Base-by-base conservation (phyloP, 1,140 invertebrate species). In the Psix sp. region DNA sequence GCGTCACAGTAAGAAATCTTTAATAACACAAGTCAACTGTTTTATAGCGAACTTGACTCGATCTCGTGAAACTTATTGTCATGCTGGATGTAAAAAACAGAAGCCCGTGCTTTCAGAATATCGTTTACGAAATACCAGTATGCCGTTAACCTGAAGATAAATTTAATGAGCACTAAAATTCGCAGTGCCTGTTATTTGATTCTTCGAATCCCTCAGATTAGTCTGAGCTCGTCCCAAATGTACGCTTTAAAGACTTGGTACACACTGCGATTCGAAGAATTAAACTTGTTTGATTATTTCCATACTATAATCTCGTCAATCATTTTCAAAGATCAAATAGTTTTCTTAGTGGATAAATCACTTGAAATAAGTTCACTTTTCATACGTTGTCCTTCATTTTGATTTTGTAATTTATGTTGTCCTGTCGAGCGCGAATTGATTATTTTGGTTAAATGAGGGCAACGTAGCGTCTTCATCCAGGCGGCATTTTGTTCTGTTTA, bases 401-500 rank as follows among this genome's bases (percentile, higher is more conserved):
- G n/a, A n/a, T n/a, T n/a, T n/a, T n/a, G n/a, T n/a, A n/a, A n/a
- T n/a, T n/a, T n/a, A n/a, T n/a, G n/a, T n/a, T n/a, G n/a, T n/a
- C n/a, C n/a, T n/a, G n/a, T n/a, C n/a, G n/a, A n/a, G n/a, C n/a
- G n/a, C n/a, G n/a, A n/a, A n/a, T n/a, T n/a, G n/a, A n/a, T n/a
- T n/a, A n/a, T n/a, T n/a, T n/a, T n/a, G n/a, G n/a, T n/a, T n/a
- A n/a, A n/a, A n/a, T n/a, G n/a, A n/a, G n/a, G n/a, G n/a, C n/a
- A n/a, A n/a, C n/a, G n/a, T n/a, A n/a, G n/a, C 7, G 7, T 7
- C 2, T 63, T 86, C 80, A 86, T 78, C 83, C 83, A 5, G 75
- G 66, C 1, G 80, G 72, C 35, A 77, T 78, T 16, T 82, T 82
- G 36, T 81, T 86, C 33, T 81, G 79, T 26, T 84, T 84, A 15